Percentiles rank a stretch among this genome's conserved stretches.
Conservation (phyloP, 2,888 invertebrate species). For the Horisme vitalbata region DNA sequence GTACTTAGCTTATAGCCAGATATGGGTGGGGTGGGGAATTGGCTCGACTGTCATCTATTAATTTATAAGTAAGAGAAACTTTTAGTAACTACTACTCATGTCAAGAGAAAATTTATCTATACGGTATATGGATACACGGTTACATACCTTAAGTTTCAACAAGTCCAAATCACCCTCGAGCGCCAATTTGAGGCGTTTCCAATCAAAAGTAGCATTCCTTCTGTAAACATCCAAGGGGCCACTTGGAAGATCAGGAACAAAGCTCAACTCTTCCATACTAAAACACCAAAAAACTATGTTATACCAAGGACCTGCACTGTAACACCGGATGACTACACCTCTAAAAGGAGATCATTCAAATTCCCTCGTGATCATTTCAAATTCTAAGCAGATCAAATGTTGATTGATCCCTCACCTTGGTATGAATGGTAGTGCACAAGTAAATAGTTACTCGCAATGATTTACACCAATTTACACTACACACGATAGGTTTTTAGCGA, state of each 20-base stretch:
- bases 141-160: constrained; percentile 89
- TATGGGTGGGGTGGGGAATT: no score
- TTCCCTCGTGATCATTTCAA: constrained; percentile 45
- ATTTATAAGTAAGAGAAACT: no score
- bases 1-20: no score
- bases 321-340: constrained; percentile 54
- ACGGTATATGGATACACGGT: no score
- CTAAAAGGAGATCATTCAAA: constrained; percentile 46
- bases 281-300: constrained; percentile 32
- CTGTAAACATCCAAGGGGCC: constrained; percentile 92
- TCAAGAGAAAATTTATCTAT: no score
- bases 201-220: constrained; percentile 91
- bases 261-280: constrained; percentile 81
- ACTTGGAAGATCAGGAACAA: constrained; percentile 86
- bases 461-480: constrained; percentile 32
- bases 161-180: constrained; percentile 89
- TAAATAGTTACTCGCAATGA: constrained; percentile 24
- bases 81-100: no score
- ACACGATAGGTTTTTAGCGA: constrained; percentile 37
- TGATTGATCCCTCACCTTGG: constrained; percentile 53
- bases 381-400: constrained; percentile 11
- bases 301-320: constrained; percentile 11
- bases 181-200: constrained; percentile 91
- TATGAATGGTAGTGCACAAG: constrained; percentile 38
- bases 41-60: no score